phyloP scores from a whole-genome alignment of 2,113 vertebrate species.

The Mesembrinibis cayennensis region DNA sequence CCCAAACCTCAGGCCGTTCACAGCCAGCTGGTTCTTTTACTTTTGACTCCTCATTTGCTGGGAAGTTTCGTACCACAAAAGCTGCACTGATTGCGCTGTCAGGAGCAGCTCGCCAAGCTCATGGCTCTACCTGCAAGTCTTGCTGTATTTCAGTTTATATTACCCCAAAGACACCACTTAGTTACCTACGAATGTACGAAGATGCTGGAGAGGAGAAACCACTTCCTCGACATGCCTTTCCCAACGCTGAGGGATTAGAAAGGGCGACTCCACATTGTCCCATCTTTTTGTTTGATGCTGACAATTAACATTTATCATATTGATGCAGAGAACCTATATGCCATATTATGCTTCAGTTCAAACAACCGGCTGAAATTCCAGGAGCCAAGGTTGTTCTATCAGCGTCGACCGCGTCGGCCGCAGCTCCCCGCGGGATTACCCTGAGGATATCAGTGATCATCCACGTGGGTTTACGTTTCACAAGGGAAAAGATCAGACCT shows the following conservation, averaged over 20 bases:
- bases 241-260: neutral
- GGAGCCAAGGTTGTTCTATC: neutral
- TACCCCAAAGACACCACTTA: neutral
- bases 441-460: neutral
- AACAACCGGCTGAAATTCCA: neutral
- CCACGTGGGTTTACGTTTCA: neutral
- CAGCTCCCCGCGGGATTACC: neutral
- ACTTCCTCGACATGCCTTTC: neutral
- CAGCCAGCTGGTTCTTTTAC: neutral
- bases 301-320: neutral
- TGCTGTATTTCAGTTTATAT: neutral
- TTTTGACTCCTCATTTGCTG: neutral
- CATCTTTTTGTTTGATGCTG: neutral
- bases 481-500: neutral
- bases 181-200: neutral
- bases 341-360: neutral
- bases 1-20: neutral
- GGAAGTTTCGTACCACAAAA: neutral
- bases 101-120: neutral
- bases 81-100: neutral
- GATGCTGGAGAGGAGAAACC: neutral
- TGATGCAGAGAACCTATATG: neutral
- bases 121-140: neutral
- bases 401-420: accelerated
- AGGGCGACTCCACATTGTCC: neutral